phyloP scores from a whole-genome alignment of 2,888 invertebrate genomes.

The Sarcophaga caerulescens region DNA sequence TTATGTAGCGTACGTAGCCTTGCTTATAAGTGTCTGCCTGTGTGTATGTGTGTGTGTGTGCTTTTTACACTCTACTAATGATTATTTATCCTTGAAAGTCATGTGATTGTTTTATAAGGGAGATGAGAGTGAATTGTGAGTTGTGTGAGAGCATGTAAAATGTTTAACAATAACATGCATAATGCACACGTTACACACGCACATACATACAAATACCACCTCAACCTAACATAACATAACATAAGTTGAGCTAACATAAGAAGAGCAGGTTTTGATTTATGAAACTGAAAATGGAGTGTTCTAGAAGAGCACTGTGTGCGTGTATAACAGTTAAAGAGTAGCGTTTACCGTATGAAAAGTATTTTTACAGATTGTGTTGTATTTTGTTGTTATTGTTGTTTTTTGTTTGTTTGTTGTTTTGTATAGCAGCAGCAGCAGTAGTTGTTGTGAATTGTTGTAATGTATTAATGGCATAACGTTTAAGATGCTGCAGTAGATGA shows the following conservation, averaged over 20 bases:
- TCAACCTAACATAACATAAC: background rate
- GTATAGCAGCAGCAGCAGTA: conserved; percentile 21
- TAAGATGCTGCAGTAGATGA: conserved; percentile 66
- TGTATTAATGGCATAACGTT: conserved; percentile 56
- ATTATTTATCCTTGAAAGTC: conserved; percentile 68
- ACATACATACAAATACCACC: too few species aligned
- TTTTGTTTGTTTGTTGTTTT: conserved; percentile 31
- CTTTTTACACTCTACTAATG: conserved; percentile 59
- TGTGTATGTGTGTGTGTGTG: background rate
- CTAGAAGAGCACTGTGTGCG: background rate
- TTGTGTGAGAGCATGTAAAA: background rate
- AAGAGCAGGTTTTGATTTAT: background rate
- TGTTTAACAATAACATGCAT: background rate
- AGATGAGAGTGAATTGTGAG: background rate
- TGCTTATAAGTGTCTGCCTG: too few species aligned
- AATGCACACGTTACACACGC: too few species aligned
- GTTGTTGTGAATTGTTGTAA: conserved; percentile 18
- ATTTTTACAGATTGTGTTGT: background rate
- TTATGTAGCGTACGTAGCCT: conserved; percentile 29
- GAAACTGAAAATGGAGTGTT: background rate
- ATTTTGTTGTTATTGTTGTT: conserved; percentile 26
- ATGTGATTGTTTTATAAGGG: conserved; percentile 48
- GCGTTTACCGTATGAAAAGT: background rate
- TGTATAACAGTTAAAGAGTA: background rate
- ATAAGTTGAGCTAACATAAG: background rate